Percentiles rank a stretch among this genome's conserved stretches.
Conservation (phyloP, 2,113 vertebrate genomes). For the Myiopsitta monachus region DNA sequence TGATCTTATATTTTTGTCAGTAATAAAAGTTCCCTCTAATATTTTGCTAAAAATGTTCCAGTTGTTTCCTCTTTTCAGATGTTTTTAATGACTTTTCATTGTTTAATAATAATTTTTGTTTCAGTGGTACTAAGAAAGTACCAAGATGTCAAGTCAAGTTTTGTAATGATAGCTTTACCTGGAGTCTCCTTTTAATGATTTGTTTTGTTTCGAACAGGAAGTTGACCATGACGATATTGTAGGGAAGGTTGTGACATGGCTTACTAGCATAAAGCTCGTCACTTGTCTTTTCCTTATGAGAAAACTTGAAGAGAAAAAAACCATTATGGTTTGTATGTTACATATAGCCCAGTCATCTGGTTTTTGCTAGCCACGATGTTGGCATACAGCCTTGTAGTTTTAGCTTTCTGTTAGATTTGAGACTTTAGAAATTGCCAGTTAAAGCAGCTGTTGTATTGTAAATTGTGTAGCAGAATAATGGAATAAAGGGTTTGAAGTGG, state of each 20-base stretch:
- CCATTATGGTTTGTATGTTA: fast-evolving
- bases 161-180: not conserved
- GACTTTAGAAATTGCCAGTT: not conserved
- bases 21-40: not conserved
- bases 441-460: not conserved
- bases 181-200: not conserved
- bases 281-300: not conserved
- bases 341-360: not conserved
- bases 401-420: not conserved
- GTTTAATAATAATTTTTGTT: not conserved
- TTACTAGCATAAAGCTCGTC: not conserved
- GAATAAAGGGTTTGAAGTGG: not conserved
- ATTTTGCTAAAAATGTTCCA: not conserved
- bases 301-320: not conserved
- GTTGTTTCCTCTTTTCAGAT: not conserved
- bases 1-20: not conserved
- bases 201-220: not conserved
- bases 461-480: not conserved
- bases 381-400: not conserved
- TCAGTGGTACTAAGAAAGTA: not conserved
- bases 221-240: not conserved
- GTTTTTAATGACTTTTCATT: not conserved
- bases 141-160: not conserved
- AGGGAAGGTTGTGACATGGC: not conserved
- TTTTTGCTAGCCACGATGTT: not conserved